Evolutionary conservation across 2,113 vertebrate genomes (phyloP), one percentile per base, ranked within the genome.

Genomic region (Acanthisitta chloris): DNA sequence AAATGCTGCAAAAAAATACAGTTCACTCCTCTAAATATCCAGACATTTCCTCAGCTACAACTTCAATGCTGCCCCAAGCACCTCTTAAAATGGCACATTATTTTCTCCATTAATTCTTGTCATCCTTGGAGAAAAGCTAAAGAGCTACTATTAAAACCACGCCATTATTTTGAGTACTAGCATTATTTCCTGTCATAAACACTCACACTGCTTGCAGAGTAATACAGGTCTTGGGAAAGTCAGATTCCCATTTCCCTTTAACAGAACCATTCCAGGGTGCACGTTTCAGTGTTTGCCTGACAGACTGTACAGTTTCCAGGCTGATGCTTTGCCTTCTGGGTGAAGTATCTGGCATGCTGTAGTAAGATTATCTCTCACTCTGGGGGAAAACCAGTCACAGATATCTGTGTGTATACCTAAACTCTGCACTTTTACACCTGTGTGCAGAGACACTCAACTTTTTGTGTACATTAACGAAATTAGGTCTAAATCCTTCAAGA

Each of bases 1-100:
- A 86, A 84, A 70, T n/a, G 31, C 59, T 78, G 46, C 36, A 92
- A 83, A 92, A 83, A 92, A 86, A 83, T 48, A 54, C 43, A 73
- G 36, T 79, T 78, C 66, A 54, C 26, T 87, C 2, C 61, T 86
- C 92, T 46, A 36, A 54, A 81, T 49, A 80, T 58, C 72, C 2
- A 6, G 52, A 90, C 40, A 24, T 84, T 88, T 91, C 89, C 52
- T 29, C 73, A 93, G 84, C 74, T 73, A 81, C 20, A 86, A 57
- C 28, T 33, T 4, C 67, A 86, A 83, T 67, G 66, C 61, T 84
- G 57, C 42, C 73, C 65, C 29, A 38, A 34, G 17, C 43, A 43
- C 51, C 59, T 71, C 62, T 43, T 73, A 71, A 78, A 94, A 83
- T 6, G 17, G 48, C 55, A 82, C 51, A 21, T 87, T 86, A 80